Evolutionary conservation across 2,888 invertebrate genomes (phyloP).

Genomic region (Harpalus rufipes): DNA sequence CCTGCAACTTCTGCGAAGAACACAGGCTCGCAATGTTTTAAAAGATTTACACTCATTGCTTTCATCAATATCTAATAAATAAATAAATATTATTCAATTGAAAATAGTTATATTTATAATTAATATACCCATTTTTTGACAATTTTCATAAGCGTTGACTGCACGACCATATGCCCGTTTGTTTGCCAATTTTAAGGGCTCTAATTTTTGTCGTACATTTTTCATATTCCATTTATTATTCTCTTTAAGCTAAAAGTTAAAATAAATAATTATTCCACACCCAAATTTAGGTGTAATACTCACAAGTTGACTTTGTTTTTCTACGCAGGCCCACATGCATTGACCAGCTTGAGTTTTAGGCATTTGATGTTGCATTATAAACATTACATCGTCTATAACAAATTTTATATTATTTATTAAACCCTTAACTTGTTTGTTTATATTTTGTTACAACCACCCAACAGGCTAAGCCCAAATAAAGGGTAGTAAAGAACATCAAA

Average conservation of each 20-base stretch:
- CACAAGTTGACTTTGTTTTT: slow-evolving; percentile 48
- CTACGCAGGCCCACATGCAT: slow-evolving; percentile 50
- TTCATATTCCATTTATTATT: slow-evolving; percentile 55
- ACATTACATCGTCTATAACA: slow-evolving; percentile 50
- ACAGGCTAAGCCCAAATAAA: too few relatives aligned
- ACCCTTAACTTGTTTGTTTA: too few relatives aligned
- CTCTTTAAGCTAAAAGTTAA: neutral
- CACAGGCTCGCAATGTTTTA: slow-evolving; percentile 25
- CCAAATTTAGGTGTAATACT: slow-evolving; percentile 10
- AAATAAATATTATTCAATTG: neutral
- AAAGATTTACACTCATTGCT: slow-evolving; percentile 34
- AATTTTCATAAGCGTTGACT: slow-evolving; percentile 52
- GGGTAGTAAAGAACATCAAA: too few relatives aligned
- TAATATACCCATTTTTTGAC: slow-evolving; percentile 35
- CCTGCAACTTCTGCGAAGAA: slow-evolving; percentile 37
- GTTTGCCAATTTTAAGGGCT: slow-evolving; percentile 52
- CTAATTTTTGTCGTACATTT: slow-evolving; percentile 34
- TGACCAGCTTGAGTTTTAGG: slow-evolving; percentile 49
- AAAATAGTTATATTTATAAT: neutral
- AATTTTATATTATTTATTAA: too few relatives aligned
- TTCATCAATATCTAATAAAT: slow-evolving; percentile 39
- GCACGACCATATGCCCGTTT: slow-evolving; percentile 24
- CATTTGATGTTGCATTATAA: slow-evolving; percentile 56
- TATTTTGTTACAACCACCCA: too few relatives aligned
- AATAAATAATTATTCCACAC: neutral